Conservation (phyloP, 2,113 vertebrate species). For the Pteropus alecto region DNA sequence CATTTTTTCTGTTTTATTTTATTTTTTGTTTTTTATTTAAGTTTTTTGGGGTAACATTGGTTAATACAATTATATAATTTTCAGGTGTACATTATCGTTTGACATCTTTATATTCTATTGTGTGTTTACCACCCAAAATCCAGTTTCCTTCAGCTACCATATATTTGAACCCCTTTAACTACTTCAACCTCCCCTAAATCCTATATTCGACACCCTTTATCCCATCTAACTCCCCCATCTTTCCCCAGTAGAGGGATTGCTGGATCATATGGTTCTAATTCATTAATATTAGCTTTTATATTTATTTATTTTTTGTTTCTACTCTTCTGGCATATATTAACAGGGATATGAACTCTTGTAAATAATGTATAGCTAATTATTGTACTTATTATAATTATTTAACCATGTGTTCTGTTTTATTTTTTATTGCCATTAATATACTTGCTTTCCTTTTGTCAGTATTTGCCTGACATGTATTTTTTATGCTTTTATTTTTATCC, state of each 20-base stretch:
- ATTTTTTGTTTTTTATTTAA: too few species aligned
- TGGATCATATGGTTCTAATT: background rate
- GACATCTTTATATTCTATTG: too few species aligned
- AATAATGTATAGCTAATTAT: background rate
- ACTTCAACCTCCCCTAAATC: too few species aligned
- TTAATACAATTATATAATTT: too few species aligned
- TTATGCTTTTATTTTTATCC: background rate
- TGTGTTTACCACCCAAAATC: too few species aligned
- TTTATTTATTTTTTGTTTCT: slow-evolving; percentile 14
- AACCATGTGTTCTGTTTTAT: background rate
- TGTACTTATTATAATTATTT: background rate
- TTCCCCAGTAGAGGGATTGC: too few species aligned
- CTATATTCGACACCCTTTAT: too few species aligned
- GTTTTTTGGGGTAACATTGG: too few species aligned
- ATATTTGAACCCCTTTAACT: too few species aligned
- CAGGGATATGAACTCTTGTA: background rate
- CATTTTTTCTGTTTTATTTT: background rate
- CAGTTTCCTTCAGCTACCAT: too few species aligned
- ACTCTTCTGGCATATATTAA: background rate
- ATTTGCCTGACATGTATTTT: background rate
- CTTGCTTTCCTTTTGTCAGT: background rate
- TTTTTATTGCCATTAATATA: background rate
- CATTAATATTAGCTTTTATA: slow-evolving; percentile 7
- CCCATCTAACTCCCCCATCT: too few species aligned
- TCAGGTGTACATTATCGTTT: too few species aligned